phyloP scores from a whole-genome alignment of 2,888 invertebrate species.

The Andrena praecox region DNA sequence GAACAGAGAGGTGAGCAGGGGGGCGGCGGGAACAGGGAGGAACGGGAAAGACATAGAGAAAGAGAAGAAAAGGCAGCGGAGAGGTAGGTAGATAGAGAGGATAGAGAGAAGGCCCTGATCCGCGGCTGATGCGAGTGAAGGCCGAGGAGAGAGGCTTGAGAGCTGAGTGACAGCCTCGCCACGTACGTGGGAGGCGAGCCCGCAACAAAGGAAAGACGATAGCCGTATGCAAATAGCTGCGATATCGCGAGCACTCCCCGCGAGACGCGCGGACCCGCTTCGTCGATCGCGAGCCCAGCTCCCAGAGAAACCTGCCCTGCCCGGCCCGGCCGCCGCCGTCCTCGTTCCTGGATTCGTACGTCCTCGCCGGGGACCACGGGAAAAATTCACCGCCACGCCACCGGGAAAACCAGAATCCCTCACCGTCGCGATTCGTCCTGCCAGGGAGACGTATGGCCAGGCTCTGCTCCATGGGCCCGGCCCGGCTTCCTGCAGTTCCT shows the following conservation, averaged over 20 bases:
- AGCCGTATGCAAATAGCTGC: conserved; percentile 80
- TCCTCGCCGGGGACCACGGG: background rate
- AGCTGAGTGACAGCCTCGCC: conserved; percentile 82
- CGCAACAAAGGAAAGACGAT: conserved; percentile 80
- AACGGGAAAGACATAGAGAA: conserved; percentile 13
- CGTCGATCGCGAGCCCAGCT: conserved; percentile 5
- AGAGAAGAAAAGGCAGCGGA: conserved; percentile 38
- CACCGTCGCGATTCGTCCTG: conserved; percentile 8
- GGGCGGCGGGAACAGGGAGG: conserved; percentile 7
- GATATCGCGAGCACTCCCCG: conserved; percentile 72
- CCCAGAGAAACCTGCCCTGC: conserved; percentile 4
- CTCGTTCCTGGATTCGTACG: conserved; percentile 24
- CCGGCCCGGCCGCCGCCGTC: background rate
- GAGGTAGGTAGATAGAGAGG: conserved; percentile 50
- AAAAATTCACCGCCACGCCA: conserved; percentile 21
- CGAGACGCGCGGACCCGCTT: conserved; percentile 50
- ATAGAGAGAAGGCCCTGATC: conserved; percentile 58
- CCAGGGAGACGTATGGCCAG: background rate
- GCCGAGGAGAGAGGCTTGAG: conserved; percentile 72
- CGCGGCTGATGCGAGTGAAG: conserved; percentile 73
- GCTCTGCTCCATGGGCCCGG: background rate
- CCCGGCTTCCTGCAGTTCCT: too few relatives aligned
- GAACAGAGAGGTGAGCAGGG: background rate
- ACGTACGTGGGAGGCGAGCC: conserved; percentile 82
- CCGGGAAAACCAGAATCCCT: conserved; percentile 36